These are phyloP conservation scores for Simalia tracyae DNA, from an alignment of 2,797 vertebrate species.

Conservation along the genomic window DNA sequence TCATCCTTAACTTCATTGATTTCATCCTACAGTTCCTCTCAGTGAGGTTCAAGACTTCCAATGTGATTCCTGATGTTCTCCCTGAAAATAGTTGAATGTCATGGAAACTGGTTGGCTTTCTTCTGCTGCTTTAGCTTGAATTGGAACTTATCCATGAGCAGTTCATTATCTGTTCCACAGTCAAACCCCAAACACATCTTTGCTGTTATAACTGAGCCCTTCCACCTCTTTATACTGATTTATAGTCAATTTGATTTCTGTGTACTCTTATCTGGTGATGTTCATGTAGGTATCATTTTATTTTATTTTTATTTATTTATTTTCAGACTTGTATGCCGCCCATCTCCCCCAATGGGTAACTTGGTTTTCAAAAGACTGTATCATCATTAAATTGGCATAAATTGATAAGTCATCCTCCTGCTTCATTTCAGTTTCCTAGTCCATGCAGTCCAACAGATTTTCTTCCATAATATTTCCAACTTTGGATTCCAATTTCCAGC, in stretches of 20 bases:
- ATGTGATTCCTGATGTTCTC: not conserved
- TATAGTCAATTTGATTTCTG: not conserved
- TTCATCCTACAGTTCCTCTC: not conserved
- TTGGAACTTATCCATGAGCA: not conserved
- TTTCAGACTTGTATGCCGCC: no score
- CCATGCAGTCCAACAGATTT: not conserved
- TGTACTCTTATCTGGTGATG: not conserved
- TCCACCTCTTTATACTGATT: not conserved
- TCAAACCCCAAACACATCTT: no score
- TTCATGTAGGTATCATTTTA: not conserved
- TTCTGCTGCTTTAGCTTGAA: not conserved
- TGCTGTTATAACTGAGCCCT: not conserved
- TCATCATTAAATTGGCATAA: not conserved
- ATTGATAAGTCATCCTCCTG: not conserved
- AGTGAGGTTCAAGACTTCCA: not conserved
- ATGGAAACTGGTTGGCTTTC: not conserved
- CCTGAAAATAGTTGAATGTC: not conserved
- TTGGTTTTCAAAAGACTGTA: not conserved
- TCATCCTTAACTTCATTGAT: not conserved
- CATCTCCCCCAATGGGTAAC: no score
- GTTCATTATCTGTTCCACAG: not conserved
- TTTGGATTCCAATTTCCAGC: not conserved
- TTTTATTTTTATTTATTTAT: no score
- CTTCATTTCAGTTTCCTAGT: not conserved
- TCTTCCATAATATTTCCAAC: not conserved